Base-by-base conservation (phyloP, 2,888 invertebrate genomes). In the Agrochola lota region DNA sequence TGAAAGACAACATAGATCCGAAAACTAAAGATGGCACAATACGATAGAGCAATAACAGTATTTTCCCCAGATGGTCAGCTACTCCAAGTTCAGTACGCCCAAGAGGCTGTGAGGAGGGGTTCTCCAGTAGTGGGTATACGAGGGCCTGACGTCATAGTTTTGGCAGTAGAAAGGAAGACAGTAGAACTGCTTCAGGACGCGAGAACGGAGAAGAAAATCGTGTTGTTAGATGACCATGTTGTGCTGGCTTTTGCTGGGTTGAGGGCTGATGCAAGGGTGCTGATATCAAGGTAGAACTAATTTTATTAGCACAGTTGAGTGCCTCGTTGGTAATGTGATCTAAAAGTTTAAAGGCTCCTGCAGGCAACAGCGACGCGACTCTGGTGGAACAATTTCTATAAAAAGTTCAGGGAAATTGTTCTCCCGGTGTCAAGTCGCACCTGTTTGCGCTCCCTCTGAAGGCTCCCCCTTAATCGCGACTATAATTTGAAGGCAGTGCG, bases 21-120 rank as follows among this genome's bases (percentile, higher is more conserved):
- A 4, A 15, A 11, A 35, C 0, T 26, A 26, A 8, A 59, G 26
- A 94, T 95, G 97, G 74, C 98, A 77, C 97, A 98, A 85, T 99
- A 99, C 96, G 99, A 99, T 96, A 97, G 99, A 94, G 99, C 99
- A 84, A 99, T 99, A 88, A 99, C 99, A 74, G 99, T 99, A 81
- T 99, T 99, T 95, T 99, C 99, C 0, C 99, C 99, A 0, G 99
- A 99, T 95, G 99, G 99, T 0, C 99, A 99, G 97, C 97, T 99
- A 77, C 98, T 99, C 83, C 99, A 99, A 97, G 99, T 92, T 0
- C 99, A 99, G 97, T 99, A 99, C 95, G 99, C 99, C 11, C 99
- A 99, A 94, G 99, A 99, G 97, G 99, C 99, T 35, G 99, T 99
- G 15, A 98, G 99, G 86, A 99, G 99, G 94, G 99, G 99, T 71